These are phyloP conservation scores for Xenotilapia longispinis DNA, from an alignment of 2,113 vertebrate species.

Conservation along the genomic window DNA sequence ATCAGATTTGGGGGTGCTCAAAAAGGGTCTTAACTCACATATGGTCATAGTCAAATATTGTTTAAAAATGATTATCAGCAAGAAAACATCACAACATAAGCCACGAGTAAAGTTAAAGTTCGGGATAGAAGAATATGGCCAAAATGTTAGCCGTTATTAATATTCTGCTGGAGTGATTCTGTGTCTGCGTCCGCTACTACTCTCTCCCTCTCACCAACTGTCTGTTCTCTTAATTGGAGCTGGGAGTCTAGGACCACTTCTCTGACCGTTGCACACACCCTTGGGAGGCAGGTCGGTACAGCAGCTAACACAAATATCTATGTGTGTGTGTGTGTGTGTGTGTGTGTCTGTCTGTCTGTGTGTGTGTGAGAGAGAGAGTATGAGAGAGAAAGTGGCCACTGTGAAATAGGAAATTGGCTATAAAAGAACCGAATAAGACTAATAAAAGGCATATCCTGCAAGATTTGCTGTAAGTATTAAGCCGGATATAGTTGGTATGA, in stretches of 20 bases:
- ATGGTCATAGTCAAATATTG: neutral
- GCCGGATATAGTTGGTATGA: neutral
- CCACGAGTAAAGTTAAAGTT: neutral
- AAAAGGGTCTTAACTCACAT: neutral
- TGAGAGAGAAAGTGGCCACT: neutral
- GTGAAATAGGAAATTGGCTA: neutral
- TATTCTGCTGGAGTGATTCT: slow-evolving; percentile 41
- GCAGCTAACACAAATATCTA: neutral
- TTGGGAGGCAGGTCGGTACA: slow-evolving; percentile 25
- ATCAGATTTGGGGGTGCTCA: neutral
- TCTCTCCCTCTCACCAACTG: slow-evolving; percentile 28
- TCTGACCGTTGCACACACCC: slow-evolving; percentile 30
- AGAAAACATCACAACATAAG: neutral
- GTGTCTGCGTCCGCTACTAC: neutral
- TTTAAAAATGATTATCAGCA: neutral
- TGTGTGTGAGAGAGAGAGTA: neutral
- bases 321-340: neutral
- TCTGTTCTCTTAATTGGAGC: slow-evolving; percentile 61
- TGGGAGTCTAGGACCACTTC: slow-evolving; percentile 32
- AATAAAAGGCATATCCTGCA: neutral
- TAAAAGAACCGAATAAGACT: neutral
- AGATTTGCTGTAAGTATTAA: neutral
- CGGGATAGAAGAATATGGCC: neutral
- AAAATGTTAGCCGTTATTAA: slow-evolving; percentile 37
- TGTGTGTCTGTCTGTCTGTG: neutral